A percentile compares a stretch with the other conserved stretches of the same genome.
These are phyloP conservation scores for Passer montanus DNA, from an alignment of 2,113 vertebrate species.

Conservation along the genomic window DNA sequence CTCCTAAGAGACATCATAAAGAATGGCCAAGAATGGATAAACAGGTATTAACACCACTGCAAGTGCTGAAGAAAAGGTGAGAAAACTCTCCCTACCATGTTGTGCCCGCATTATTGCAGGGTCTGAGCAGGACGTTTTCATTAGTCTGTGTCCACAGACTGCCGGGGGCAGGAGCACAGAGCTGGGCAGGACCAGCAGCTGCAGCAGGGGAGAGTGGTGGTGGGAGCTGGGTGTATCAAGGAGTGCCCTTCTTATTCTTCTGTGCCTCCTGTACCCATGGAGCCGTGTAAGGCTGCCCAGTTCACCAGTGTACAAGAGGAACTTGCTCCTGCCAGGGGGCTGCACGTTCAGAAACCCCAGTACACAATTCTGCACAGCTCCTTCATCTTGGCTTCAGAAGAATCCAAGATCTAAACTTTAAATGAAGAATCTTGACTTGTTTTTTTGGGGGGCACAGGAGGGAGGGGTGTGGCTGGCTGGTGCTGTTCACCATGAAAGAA, in stretches of 20 bases:
- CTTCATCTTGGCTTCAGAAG: background rate
- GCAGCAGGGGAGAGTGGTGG: background rate
- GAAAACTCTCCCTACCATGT: background rate
- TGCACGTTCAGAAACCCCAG: background rate
- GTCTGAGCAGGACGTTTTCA: background rate
- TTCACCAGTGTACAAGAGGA: background rate
- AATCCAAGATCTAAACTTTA: background rate
- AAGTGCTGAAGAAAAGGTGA: background rate
- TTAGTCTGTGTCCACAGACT: background rate
- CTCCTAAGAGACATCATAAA: background rate
- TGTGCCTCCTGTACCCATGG: background rate
- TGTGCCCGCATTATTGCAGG: background rate
- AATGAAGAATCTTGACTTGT: background rate
- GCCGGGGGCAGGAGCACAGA: background rate
- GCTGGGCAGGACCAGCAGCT: background rate
- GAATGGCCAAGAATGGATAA: slow-evolving; percentile 6
- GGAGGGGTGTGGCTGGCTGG: background rate
- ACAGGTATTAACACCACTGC: background rate
- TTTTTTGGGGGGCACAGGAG: background rate
- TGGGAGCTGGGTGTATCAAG: background rate
- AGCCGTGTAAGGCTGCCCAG: background rate
- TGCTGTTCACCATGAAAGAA: background rate
- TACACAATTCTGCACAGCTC: background rate
- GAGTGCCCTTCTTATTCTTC: background rate
- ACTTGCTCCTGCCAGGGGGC: background rate